Percentiles rank a stretch among this genome's conserved stretches.
These are phyloP conservation scores for Heterochromis multidens DNA, from an alignment of 2,113 vertebrate genomes.

Conservation along the genomic window DNA sequence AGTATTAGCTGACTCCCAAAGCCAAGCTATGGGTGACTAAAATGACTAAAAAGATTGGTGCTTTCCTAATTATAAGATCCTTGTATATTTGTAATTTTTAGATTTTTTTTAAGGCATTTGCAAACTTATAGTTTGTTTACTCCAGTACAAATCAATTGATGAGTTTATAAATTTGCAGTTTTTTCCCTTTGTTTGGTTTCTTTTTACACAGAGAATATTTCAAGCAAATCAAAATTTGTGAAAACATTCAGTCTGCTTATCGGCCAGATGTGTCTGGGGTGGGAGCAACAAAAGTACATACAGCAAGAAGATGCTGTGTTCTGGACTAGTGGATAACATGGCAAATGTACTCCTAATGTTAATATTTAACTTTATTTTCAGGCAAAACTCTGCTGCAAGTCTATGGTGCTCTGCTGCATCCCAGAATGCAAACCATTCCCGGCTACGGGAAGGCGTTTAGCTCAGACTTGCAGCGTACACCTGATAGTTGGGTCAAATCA, in stretches of 20 bases:
- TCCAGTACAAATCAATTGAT: neutral
- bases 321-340: neutral
- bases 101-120: neutral
- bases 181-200: neutral
- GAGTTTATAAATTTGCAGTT: neutral
- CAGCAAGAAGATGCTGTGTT: neutral
- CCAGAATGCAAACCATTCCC: too few relatives aligned
- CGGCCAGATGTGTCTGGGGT: neutral
- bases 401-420: too few relatives aligned
- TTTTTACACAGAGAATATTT: neutral
- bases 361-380: neutral
- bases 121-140: rapidly evolving
- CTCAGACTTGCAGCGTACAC: rapidly evolving
- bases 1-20: neutral
- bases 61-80: neutral
- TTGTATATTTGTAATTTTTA: neutral
- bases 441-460: too few relatives aligned
- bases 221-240: neutral
- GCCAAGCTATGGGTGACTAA: neutral
- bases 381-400: neutral
- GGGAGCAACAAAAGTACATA: too few relatives aligned
- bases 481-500: neutral
- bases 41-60: neutral
- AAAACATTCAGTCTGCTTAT: neutral
- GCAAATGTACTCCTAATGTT: neutral